These are phyloP conservation scores for Gastrophysa polygoni DNA, from an alignment of 2,888 invertebrate genomes.

Conservation along the genomic window DNA sequence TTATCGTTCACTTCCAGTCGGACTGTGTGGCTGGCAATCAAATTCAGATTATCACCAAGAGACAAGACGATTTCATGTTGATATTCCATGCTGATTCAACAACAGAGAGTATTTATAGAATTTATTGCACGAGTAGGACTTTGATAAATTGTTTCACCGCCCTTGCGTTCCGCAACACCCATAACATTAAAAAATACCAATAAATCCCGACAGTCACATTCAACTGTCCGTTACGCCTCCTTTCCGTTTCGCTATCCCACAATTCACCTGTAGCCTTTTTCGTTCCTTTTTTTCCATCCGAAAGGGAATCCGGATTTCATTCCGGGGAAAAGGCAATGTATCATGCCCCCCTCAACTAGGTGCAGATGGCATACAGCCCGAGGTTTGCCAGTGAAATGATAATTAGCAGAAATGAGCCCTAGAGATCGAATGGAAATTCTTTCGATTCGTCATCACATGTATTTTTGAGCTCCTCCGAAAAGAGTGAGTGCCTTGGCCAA, in stretches of 20 bases:
- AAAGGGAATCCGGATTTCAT: neutral
- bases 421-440: too few species aligned
- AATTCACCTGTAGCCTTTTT: conserved; percentile 1
- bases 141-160: neutral
- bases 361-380: neutral
- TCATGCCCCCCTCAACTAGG: neutral
- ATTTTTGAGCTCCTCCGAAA: too few species aligned
- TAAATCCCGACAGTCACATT: conserved; percentile 13
- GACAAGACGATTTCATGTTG: too few species aligned
- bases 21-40: too few species aligned
- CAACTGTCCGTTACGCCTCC: conserved; percentile 13
- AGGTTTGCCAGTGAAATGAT: too few species aligned
- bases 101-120: neutral
- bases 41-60: too few species aligned
- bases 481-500: too few species aligned
- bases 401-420: too few species aligned
- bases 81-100: too few species aligned
- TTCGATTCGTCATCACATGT: too few species aligned
- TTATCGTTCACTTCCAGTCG: too few species aligned
- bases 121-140: neutral
- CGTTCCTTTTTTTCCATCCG: neutral
- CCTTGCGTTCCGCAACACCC: neutral
- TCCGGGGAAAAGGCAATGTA: neutral
- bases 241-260: conserved; percentile 6
- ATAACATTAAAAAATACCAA: conserved; percentile 5